phyloP scores from a whole-genome alignment of 2,797 vertebrate species.

The Oreochromis mossambicus region DNA sequence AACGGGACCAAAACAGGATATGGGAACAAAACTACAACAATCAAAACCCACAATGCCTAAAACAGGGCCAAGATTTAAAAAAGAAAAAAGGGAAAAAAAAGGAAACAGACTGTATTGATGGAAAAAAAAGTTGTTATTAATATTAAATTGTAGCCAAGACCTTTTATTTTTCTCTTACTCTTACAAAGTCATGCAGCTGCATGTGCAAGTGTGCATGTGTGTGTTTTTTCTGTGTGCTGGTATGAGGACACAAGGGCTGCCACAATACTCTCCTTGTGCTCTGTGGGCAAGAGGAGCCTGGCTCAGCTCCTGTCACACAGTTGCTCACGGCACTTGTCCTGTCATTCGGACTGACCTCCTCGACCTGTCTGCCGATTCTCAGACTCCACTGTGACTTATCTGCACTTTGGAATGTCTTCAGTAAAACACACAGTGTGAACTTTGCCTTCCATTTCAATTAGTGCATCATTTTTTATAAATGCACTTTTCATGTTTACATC shows the following conservation, averaged over 20 bases:
- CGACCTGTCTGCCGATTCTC: conserved; percentile 60
- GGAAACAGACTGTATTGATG: not conserved
- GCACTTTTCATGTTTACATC: not conserved
- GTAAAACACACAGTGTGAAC: not conserved
- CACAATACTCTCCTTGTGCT: conserved; percentile 74
- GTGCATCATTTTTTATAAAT: not conserved
- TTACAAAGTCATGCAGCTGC: conserved; percentile 61
- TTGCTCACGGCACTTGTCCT: conserved; percentile 74
- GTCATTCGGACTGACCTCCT: conserved; percentile 69
- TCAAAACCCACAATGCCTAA: not conserved
- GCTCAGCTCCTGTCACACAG: conserved; percentile 74
- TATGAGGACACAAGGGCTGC: conserved; percentile 53
- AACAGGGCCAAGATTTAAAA: conserved; percentile 2
- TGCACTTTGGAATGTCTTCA: conserved; percentile 31
- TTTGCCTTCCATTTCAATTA: not conserved
- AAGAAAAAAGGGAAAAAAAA: not conserved
- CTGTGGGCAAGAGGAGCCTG: conserved; percentile 55
- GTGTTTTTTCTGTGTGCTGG: conserved; percentile 39
- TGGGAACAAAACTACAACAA: conserved; percentile 9
- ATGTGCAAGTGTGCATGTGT: conserved; percentile 42
- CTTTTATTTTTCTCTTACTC: conserved; percentile 37
- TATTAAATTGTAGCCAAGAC: conserved; percentile 34
- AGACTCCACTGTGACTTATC: conserved; percentile 42
- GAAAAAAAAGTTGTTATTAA: conserved; percentile 12
- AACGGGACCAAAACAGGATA: not conserved